Base-by-base conservation (phyloP, 2,113 vertebrate species). In the Puntigrus tetrazona region DNA sequence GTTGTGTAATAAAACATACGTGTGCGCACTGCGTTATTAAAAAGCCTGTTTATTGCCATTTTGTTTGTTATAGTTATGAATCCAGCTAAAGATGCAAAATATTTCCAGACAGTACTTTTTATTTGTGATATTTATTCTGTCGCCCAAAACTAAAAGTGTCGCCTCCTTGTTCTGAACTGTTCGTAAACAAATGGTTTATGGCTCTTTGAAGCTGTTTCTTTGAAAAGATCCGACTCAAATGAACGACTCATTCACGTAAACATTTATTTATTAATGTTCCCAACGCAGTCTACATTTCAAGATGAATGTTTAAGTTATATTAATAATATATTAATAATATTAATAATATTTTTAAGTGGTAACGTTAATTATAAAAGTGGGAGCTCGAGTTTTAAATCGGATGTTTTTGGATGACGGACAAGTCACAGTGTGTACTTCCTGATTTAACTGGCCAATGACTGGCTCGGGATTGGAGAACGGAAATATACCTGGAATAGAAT, bases 401-500 rank as follows among this genome's bases (percentile, higher is more conserved):
- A 78, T 59, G 10, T 38, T 78, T 78, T 78, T 59, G 3, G 22
- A 25, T 38, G 75, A 59, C 13, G 75, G 34, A 59, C 14, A 59
- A 41, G 18, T n/a, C n/a, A n/a, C n/a, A n/a, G n/a, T n/a, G n/a
- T n/a, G 31, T 16, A 59, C 50, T 78, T 59, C 76, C 76, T 41
- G 52, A 27, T 41, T 59, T 57, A 78, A 59, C 76, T 25, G 52
- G 41, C 76, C 34, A 78, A 57, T 78, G 47, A 74, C 41, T 36
- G 50, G 3, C 2, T 7, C 29, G 3, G 29, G 18, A 36, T 55
- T 22, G 22, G 22, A 34, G 20, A 36, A n/a, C 4, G 18, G 16
- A 31, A 14, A 27, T 31, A 27, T 31, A 67, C 25, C 13, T 73
- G 38, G 36, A 72, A 7, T 43, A 43, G 2, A 43, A 72, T 5